Conservation (phyloP, 2,113 vertebrate genomes). For the Chaetodon auriga region DNA sequence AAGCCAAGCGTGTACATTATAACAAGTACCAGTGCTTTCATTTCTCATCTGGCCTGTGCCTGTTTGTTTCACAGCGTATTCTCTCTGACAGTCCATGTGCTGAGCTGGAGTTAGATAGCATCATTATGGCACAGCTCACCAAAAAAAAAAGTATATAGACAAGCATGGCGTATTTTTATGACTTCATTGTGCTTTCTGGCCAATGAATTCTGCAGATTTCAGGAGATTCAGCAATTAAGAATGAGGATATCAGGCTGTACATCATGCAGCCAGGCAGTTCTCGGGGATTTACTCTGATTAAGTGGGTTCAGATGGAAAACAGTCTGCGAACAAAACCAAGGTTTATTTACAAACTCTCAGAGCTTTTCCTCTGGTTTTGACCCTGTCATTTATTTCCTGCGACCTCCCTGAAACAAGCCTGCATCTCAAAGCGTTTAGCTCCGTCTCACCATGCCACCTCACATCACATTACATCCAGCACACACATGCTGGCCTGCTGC, state of each 20-base stretch:
- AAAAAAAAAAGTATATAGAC: constrained; percentile 37
- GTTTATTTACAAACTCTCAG: constrained; percentile 56
- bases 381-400: constrained; percentile 50
- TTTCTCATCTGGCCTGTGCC: constrained; percentile 64
- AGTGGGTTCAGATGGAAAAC: constrained; percentile 66
- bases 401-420: constrained; percentile 36
- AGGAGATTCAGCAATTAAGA: constrained; percentile 71
- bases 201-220: constrained; percentile 52
- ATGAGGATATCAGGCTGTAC: constrained; percentile 35
- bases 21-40: constrained; percentile 67
- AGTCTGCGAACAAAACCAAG: constrained; percentile 33
- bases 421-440: constrained; percentile 6
- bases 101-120: constrained; percentile 51
- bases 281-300: constrained; percentile 66
- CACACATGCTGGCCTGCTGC: constrained; percentile 58
- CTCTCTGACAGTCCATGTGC: constrained; percentile 46
- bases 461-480: constrained; percentile 19
- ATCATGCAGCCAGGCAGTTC: constrained; percentile 48
- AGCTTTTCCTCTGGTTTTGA: constrained; percentile 42
- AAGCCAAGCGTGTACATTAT: constrained; percentile 67
- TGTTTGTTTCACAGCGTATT: constrained; percentile 53
- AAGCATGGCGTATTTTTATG: constrained; percentile 58
- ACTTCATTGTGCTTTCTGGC: constrained; percentile 57
- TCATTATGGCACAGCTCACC: constrained; percentile 59
- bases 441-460: not conserved